Evolutionary conservation across 2,888 invertebrate genomes (phyloP).

Genomic region (Halocaridina rubra): DNA sequence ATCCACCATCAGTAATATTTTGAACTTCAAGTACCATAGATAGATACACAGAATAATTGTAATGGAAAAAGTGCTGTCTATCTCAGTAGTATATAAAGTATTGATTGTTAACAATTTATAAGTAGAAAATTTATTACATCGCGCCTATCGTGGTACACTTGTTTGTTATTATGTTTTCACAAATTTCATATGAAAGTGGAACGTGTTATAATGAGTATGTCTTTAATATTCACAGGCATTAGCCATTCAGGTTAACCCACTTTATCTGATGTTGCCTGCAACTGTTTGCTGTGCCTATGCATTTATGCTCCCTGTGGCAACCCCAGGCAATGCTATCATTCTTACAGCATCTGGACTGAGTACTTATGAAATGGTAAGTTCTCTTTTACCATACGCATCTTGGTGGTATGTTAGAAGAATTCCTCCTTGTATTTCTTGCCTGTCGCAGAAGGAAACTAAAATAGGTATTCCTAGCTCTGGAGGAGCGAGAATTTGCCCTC

Average conservation of each 20-base stretch:
- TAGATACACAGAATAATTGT: too few species aligned
- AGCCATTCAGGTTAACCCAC: slow-evolving; percentile 67
- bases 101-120: background rate
- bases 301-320: slow-evolving; percentile 72
- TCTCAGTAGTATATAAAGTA: background rate
- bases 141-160: background rate
- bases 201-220: too few species aligned
- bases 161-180: too few species aligned
- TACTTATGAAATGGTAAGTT: slow-evolving; percentile 65
- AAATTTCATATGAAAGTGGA: too few species aligned
- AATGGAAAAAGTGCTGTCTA: background rate
- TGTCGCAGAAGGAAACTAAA: too few species aligned
- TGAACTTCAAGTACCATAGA: too few species aligned
- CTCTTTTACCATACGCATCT: background rate
- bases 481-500: too few species aligned
- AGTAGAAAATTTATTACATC: background rate
- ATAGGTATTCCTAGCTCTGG: too few species aligned
- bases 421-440: too few species aligned
- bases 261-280: slow-evolving; percentile 70
- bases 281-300: slow-evolving; percentile 70
- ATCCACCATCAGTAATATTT: too few species aligned
- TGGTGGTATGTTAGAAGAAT: too few species aligned
- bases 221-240: slow-evolving; percentile 67
- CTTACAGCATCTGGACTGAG: slow-evolving; percentile 67
- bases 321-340: slow-evolving; percentile 72